Conservation (phyloP, 2,888 invertebrate species). For the Crepidodera aurea region DNA sequence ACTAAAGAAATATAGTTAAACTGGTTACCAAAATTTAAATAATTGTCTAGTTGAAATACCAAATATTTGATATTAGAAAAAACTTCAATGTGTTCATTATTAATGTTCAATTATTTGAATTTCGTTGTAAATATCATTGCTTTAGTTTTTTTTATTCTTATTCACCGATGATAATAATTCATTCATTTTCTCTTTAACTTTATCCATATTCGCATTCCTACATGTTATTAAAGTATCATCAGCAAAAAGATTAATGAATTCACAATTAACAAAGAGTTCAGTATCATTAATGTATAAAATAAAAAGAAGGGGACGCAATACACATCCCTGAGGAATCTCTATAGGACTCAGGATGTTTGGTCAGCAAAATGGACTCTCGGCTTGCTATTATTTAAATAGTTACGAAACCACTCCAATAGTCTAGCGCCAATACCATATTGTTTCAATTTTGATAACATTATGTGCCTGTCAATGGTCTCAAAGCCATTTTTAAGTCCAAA, state of each 20-base stretch:
- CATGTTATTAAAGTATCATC: slow-evolving; percentile 16
- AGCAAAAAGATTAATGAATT: slow-evolving; percentile 9
- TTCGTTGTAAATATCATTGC: slow-evolving; percentile 2
- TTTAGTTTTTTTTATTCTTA: slow-evolving; percentile 11
- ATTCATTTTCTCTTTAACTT: slow-evolving; percentile 6
- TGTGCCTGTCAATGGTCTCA: too few species aligned
- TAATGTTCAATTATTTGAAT: not conserved
- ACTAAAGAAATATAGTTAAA: not conserved
- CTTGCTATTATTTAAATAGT: not conserved
- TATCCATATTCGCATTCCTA: not conserved
- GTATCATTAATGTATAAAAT: slow-evolving; percentile 10
- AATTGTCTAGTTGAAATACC: not conserved
- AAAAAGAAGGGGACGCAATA: slow-evolving; percentile 11
- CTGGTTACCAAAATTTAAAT: not conserved
- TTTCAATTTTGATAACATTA: not conserved
- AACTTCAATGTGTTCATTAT: not conserved
- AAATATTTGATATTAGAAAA: not conserved
- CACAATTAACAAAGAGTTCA: slow-evolving; percentile 6
- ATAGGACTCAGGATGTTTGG: not conserved
- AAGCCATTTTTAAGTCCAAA: not conserved
- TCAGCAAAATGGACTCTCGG: not conserved
- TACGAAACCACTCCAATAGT: not conserved
- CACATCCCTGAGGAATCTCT: slow-evolving; percentile 4
- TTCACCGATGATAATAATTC: not conserved
- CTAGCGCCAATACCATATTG: not conserved